Evolutionary conservation across 1,140 invertebrate species (phyloP).

Genomic region (Wasmannia auropunctata): DNA sequence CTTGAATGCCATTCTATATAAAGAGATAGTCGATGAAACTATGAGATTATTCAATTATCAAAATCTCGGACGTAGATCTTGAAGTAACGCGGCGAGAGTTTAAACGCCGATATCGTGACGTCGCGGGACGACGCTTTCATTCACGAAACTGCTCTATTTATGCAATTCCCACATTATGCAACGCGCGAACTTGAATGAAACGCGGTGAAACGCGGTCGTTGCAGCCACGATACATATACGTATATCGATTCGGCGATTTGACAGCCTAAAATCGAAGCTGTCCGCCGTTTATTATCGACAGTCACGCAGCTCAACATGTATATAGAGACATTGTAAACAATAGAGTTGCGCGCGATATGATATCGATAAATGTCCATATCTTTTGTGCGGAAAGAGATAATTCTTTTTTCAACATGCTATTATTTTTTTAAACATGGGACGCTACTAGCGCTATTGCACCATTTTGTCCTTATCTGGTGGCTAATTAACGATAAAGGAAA

Average conservation of each 20-base stretch:
- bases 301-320: neutral
- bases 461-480: too few relatives aligned
- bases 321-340: too few relatives aligned
- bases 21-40: neutral
- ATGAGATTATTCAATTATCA: neutral
- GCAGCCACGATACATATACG: neutral
- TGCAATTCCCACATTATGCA: slow-evolving; percentile 28
- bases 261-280: neutral
- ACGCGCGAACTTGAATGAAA: neutral
- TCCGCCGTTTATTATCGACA: neutral
- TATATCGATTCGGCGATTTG: neutral
- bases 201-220: too few relatives aligned
- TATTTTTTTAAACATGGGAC: too few relatives aligned
- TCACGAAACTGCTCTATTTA: slow-evolving; percentile 36
- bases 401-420: too few relatives aligned
- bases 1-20: neutral
- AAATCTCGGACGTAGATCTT: neutral
- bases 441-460: too few relatives aligned
- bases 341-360: too few relatives aligned
- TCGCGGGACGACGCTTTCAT: slow-evolving; percentile 22
- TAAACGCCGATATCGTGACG: neutral
- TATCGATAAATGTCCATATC: neutral
- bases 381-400: too few relatives aligned
- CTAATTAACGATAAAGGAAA: too few relatives aligned
- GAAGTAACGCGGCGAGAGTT: neutral